A percentile compares a stretch with the other conserved stretches of the same genome.
Conservation (phyloP, 92 coral and sea anemone genomes). For the Virgularia gustaviana region DNA sequence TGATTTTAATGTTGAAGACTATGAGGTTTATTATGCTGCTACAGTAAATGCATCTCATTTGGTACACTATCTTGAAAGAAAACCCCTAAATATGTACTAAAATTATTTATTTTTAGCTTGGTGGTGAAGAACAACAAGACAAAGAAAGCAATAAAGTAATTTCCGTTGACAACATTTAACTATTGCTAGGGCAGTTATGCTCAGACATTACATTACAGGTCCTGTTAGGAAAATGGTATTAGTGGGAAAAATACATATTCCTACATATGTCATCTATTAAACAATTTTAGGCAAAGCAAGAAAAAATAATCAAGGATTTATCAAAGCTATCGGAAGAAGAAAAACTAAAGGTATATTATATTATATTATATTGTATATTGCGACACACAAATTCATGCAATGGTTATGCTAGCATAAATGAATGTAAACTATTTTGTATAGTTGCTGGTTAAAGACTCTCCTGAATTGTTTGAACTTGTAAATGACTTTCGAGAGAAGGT, state of each 20-base stretch:
- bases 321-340: constrained; percentile 80
- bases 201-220: no score
- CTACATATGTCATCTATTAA: no score
- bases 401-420: background rate
- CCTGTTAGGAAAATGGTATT: no score
- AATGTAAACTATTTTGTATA: constrained; percentile 24
- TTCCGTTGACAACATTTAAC: no score
- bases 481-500: constrained; percentile 86
- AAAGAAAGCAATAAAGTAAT: background rate
- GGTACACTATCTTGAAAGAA: no score
- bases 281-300: constrained; percentile 33
- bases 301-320: constrained; percentile 65
- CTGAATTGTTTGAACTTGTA: constrained; percentile 83
- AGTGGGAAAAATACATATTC: no score
- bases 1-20: constrained; percentile 75
- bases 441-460: constrained; percentile 85
- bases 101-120: constrained; percentile 1
- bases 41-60: background rate
- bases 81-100: no score
- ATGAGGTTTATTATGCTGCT: constrained; percentile 55
- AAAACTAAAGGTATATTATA: constrained; percentile 67
- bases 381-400: background rate
- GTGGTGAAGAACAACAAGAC: constrained; percentile 16
- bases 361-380: background rate
- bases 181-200: no score